phyloP scores from a whole-genome alignment of 2,113 vertebrate species.

The Penelope pileata region DNA sequence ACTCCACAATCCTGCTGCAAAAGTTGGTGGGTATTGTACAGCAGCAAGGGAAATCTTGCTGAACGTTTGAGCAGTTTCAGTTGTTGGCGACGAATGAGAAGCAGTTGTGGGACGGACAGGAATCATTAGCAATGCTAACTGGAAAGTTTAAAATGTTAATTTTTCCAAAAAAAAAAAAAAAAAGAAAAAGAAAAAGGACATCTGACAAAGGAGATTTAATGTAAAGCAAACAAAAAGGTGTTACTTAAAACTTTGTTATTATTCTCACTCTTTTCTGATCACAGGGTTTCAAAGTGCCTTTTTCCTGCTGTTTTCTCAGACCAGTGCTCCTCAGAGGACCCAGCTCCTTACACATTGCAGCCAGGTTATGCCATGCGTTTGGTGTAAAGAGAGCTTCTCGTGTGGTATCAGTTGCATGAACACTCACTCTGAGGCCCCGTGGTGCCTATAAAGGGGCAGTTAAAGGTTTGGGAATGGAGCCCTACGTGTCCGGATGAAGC shows the following conservation, averaged over 20 bases:
- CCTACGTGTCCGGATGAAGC: background rate
- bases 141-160: background rate
- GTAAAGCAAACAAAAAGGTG: background rate
- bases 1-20: background rate
- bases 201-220: background rate
- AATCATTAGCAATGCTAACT: background rate
- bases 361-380: background rate
- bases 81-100: background rate
- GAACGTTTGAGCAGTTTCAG: background rate
- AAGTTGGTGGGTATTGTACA: background rate
- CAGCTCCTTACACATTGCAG: background rate
- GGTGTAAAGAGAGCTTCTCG: background rate
- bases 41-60: background rate
- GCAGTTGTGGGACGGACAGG: background rate
- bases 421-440: rapidly evolving
- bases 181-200: too few relatives aligned
- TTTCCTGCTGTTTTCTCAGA: background rate
- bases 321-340: background rate
- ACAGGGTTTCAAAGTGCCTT: background rate
- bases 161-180: background rate
- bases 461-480: background rate
- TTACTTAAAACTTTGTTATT: background rate
- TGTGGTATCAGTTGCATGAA: background rate
- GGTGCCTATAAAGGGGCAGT: background rate
- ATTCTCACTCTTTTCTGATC: background rate